Conservation (phyloP, 2,797 vertebrate species). For the Chromis chromis region DNA sequence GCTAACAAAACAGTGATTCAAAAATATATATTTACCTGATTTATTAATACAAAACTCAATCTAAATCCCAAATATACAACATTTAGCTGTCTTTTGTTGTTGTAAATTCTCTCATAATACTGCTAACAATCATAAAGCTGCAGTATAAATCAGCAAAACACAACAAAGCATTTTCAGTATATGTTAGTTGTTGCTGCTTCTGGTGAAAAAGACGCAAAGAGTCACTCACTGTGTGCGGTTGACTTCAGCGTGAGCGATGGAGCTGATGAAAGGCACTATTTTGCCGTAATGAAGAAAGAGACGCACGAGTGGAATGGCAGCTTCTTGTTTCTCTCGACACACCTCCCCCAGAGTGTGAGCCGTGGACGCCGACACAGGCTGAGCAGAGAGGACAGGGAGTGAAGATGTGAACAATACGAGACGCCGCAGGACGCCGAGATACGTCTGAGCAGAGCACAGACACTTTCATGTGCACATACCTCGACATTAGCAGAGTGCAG, state of each 20-base stretch:
- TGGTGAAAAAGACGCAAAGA: neutral
- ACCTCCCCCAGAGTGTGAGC: conserved; percentile 96
- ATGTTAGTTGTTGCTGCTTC: neutral
- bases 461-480: conserved; percentile 75
- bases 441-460: neutral
- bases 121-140: neutral
- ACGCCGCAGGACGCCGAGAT: neutral
- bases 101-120: neutral
- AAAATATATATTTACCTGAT: neutral
- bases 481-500: conserved; percentile 91
- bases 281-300: conserved; percentile 96
- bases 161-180: too few relatives aligned
- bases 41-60: neutral
- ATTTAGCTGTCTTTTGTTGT: neutral
- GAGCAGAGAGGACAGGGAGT: conserved; percentile 24
- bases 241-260: conserved; percentile 96
- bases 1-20: neutral
- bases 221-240: conserved; percentile 96
- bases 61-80: conserved; percentile 6
- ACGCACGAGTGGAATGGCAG: conserved; percentile 94
- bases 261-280: conserved; percentile 97
- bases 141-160: neutral
- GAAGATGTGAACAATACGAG: neutral
- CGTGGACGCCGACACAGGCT: conserved; percentile 96
- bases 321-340: conserved; percentile 98